Base-by-base conservation (phyloP, 2,797 vertebrate species). In the Oophaga sylvatica region DNA sequence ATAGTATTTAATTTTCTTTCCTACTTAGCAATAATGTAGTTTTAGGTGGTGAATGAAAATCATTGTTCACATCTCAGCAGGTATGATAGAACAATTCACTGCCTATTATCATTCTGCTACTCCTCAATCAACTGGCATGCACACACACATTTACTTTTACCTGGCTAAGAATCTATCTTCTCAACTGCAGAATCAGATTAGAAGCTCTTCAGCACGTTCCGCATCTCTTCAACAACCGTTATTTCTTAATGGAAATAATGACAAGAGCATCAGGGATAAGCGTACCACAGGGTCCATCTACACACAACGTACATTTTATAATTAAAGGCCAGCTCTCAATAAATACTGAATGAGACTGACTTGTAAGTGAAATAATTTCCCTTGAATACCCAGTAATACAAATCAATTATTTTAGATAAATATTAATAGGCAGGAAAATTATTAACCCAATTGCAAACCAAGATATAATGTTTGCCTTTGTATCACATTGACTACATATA, bases 101-200 rank as follows among this genome's bases (percentile, higher is more conserved):
- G 4, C 88, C 91, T 88, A 88, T 82, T 90, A 53, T 20, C 29
- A 15, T 41, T 35, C 81, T 83, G 1, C 31, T 68, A 78, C 89
- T 90, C 75, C 71, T 90, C 60, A 90, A 90, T 91, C 87, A 71
- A 62, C 59, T 84, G 59, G 90, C 90, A 91, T 31, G 35, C 73
- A 88, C 83, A 86, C 73, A 77, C 22, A 35, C 56, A 88, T 77
- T 76, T 60, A 48, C 71, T 90, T 81, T 87, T 88, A 71, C 76
- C 62, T 84, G 78, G 87, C 80, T 20, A 35, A 11, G 87, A 29
- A 65, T 41, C 87, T 35, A 68, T 56, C 88, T 86, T 86, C 87
- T 89, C 89, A 75, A 89, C 71, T 56, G 80, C 19, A 6, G 48
- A 56, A 63, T 76, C 0, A 0, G 84, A 83, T 91, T 20, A 0